Evolutionary conservation across 1,140 invertebrate genomes (phyloP).

Genomic region (Araneus ventricosus): DNA sequence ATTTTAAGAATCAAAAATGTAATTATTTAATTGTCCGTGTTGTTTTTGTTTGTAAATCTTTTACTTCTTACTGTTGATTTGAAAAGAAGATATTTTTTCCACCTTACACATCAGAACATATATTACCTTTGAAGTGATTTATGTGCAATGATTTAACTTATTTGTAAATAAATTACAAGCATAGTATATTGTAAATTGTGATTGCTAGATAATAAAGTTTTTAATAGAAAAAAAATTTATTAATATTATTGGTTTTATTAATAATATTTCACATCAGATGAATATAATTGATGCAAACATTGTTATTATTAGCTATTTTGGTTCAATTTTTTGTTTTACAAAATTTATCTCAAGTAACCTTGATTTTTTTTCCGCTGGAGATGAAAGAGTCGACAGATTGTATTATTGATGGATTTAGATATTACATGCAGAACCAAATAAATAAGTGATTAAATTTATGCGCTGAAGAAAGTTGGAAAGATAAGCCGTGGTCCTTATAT

Average conservation of each 20-base stretch:
- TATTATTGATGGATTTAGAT: too few relatives aligned
- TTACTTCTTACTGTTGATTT: too few relatives aligned
- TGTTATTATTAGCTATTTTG: background rate
- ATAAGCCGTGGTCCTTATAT: too few relatives aligned
- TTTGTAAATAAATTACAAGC: slow-evolving; percentile 38
- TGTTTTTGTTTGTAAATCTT: background rate
- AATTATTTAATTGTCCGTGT: background rate
- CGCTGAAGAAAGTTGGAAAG: too few relatives aligned
- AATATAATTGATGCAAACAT: background rate
- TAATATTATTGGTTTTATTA: background rate
- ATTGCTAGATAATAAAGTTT: background rate
- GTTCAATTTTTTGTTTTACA: background rate
- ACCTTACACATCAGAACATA: background rate
- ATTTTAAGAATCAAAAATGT: background rate
- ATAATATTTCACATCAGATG: background rate
- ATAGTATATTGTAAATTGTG: slow-evolving; percentile 30
- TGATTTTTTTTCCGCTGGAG: too few relatives aligned
- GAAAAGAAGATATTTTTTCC: background rate
- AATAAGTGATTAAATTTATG: too few relatives aligned
- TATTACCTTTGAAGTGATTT: background rate
- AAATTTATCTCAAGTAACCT: too few relatives aligned
- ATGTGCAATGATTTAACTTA: slow-evolving; percentile 27
- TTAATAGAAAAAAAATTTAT: background rate
- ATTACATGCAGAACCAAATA: too few relatives aligned
- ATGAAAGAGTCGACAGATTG: too few relatives aligned